Evolutionary conservation across 1,140 invertebrate genomes (phyloP), one percentile per base, ranked within the genome.

Genomic region (Drosophila miranda): DNA sequence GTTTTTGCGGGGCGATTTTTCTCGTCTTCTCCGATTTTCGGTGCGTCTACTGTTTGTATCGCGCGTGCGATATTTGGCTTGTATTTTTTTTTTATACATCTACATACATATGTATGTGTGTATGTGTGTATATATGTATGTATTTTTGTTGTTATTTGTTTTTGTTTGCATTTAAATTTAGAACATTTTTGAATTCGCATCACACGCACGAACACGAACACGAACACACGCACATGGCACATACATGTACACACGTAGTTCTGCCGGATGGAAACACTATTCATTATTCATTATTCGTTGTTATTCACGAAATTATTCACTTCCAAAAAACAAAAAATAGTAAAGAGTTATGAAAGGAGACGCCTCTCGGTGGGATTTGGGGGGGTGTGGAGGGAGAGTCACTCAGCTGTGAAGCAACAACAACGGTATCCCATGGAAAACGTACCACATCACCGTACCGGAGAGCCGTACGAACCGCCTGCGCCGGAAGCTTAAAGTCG

Each of bases 111-210:
- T 38, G 11, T 54, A 19, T 54, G 52, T 54, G 2, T 38, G 11
- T 54, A 19, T 54, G 52, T 54, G 2, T 1, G 19, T 19, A 2
- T 54, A 56, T 54, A 52, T 44, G 19, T 19, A 0, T 54, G 52
- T 54, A 56, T 44, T 52, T 48, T 43, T 64, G 21, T 56, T 26
- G 41, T 62, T 61, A 48, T 71, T 77, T 78, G 64, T 79, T 79
- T 79, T 79, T 79, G 77, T 79, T 86, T 77, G 81, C 77, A 67
- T 74, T 77, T 86, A 86, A 86, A 86, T 86, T 74, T 86, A 86
- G 81, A 86, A 74, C 64, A 86, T 84, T 86, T 86, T 86, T 69
- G 70, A 66, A 86, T 86, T 86, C 77, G 81, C 82, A 86, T 38
- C 11, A 38, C 34, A 84, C 81, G 82, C 81, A 68, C 58, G 9